Conservation (phyloP, 2,797 vertebrate species). For the Channallabes apus region DNA sequence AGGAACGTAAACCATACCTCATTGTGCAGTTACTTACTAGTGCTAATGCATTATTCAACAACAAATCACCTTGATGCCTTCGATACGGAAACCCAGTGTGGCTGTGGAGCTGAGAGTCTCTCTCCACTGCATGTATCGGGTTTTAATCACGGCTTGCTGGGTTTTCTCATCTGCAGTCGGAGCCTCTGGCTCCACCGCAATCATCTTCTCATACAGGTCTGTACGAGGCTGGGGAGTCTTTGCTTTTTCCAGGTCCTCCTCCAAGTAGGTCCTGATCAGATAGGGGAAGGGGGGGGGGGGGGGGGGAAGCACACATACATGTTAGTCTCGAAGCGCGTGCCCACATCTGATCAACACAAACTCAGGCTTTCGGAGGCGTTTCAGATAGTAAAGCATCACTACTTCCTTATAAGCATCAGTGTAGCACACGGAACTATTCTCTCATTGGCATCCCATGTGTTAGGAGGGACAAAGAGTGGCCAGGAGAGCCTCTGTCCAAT, state of each 20-base stretch:
- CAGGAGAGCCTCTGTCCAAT: no score
- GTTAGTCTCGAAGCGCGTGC: no score
- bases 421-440: no score
- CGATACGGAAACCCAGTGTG: constrained; percentile 84
- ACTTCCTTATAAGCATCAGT: no score
- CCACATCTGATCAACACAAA: no score
- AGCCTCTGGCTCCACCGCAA: constrained; percentile 81
- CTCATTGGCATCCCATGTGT: no score
- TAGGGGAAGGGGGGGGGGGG: no score
- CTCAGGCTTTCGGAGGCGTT: no score
- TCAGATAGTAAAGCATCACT: no score
- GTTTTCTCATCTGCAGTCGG: constrained; percentile 75
- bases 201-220: constrained; percentile 89
- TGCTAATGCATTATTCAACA: not conserved
- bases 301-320: no score
- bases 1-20: not conserved
- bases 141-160: constrained; percentile 81
- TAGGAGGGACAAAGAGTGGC: no score
- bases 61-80: constrained; percentile 76
- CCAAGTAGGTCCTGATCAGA: constrained; percentile 78
- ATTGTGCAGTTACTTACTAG: not conserved
- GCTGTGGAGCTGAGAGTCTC: constrained; percentile 85
- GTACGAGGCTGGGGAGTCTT: constrained; percentile 76
- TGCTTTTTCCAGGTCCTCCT: constrained; percentile 79
- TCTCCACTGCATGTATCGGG: constrained; percentile 89